Base-by-base conservation (phyloP, 2,113 vertebrate species). In the Grammomys dolichurus region DNA sequence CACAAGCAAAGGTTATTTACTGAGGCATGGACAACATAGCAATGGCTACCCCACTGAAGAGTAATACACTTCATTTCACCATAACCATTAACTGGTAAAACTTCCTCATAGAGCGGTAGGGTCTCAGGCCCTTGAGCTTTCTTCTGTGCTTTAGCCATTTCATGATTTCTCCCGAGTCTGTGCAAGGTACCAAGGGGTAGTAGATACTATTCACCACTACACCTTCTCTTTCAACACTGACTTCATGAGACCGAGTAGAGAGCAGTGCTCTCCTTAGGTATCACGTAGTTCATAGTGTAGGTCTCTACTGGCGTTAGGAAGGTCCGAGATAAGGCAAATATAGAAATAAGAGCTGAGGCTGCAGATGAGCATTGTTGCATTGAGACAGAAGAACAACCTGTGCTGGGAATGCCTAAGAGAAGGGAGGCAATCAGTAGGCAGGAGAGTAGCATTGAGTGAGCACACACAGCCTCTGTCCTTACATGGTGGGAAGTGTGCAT, bases 271-370 rank as follows among this genome's bases (percentile, higher is more conserved):
- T 58, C 31, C 9, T 14, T 69, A 46, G 13, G 28, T 1, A 8
- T 4, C 7, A 22, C 11, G 3, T 0, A 6, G 31, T 26, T 4
- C 16, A 16, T 48, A 46, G 4, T 46, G 14, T 24, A 40, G 33
- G 36, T 86, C 56, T 67, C 48, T 40, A 40, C 14, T 14, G n/a
- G 7, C 58, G 36, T 33, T 54, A 72, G 86, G 81, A 56, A 73
- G 11, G 8, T n/a, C 36, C 60, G 43, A 78, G 48, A 46, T 63
- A 60, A 88, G 69, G 9, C 51, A 75, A 14, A 19, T 24, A 2
- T 63, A 69, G 89, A 90, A 87, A 20, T 43, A 10, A 40, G 28
- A 84, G 31, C 54, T 40, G 31, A 60, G 24, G 51, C 33, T 1
- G 7, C 19, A 93, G 48, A 26, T 51, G 26, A 20, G 33, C 22